Evolutionary conservation across 2,113 vertebrate species (phyloP).

Genomic region (Mixornis gularis): DNA sequence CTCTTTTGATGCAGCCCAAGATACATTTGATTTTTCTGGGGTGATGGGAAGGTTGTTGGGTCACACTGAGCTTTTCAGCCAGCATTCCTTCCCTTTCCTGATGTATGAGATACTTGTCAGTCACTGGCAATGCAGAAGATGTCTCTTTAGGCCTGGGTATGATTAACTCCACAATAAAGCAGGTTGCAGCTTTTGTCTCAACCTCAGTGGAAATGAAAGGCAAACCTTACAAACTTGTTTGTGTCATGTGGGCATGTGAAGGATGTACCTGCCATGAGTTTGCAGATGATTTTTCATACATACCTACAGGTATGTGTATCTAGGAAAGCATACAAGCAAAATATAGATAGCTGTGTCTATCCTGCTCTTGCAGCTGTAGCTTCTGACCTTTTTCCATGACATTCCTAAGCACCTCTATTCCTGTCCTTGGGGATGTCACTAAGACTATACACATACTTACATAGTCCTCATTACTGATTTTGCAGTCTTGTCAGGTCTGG

Average conservation of each 20-base stretch:
- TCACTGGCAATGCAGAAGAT: not conserved
- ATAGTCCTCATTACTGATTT: not conserved
- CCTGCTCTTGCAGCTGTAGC: not conserved
- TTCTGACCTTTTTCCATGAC: not conserved
- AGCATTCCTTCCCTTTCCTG: not conserved
- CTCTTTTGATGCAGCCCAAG: not conserved
- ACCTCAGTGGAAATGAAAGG: not conserved
- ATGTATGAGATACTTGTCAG: not conserved
- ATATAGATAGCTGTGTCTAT: not conserved
- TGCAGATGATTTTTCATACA: not conserved
- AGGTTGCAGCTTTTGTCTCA: not conserved
- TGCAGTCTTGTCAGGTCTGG: not conserved
- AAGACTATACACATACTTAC: not conserved
- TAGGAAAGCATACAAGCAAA: not conserved
- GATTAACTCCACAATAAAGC: not conserved
- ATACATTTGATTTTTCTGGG: not conserved
- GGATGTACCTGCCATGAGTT: fast-evolving
- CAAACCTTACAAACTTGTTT: not conserved
- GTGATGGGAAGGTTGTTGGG: not conserved
- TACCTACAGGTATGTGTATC: not conserved
- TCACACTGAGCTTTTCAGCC: not conserved
- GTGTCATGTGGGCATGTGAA: not conserved
- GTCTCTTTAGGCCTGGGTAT: not conserved
- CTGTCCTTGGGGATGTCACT: not conserved
- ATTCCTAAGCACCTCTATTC: not conserved